A percentile compares a stretch with the other conserved stretches of the same genome.
Conservation (phyloP, 2,113 vertebrate species). For the Chlamydotis undulata region DNA sequence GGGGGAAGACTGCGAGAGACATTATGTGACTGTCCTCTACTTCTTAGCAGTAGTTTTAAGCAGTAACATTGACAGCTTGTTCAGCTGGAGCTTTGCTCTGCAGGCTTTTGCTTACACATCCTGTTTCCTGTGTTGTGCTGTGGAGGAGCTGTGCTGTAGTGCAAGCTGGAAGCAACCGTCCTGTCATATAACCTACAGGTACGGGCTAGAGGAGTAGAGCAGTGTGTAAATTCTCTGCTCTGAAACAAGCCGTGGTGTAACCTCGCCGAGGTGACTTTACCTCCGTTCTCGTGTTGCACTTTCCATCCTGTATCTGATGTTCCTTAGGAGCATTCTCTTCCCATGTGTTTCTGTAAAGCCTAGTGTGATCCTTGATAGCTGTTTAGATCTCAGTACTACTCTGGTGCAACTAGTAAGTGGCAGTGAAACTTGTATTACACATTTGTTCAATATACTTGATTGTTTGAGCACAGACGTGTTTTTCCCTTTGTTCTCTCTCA, state of each 20-base stretch:
- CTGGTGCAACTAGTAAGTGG: neutral
- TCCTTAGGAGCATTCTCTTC: neutral
- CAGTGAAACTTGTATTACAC: neutral
- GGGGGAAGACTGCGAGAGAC: neutral
- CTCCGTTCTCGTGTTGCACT: neutral
- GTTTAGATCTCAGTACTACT: neutral
- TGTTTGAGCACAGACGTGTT: neutral
- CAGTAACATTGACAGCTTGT: neutral
- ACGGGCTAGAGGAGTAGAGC: neutral
- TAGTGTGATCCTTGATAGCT: neutral
- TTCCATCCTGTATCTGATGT: neutral
- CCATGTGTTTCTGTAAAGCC: neutral
- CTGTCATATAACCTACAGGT: neutral
- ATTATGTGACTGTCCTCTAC: neutral
- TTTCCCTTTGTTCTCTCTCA: neutral
- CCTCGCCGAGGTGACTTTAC: neutral
- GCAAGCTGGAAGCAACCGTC: neutral
- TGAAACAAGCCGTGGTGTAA: neutral
- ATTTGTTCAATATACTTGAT: neutral
- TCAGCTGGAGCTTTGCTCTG: neutral
- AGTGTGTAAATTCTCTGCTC: neutral
- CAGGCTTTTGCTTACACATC: neutral
- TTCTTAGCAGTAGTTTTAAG: neutral
- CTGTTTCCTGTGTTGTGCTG: neutral
- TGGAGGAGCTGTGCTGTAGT: neutral